Evolutionary conservation across 2,113 vertebrate genomes (phyloP).

Genomic region (Cyprinodon variegatus): DNA sequence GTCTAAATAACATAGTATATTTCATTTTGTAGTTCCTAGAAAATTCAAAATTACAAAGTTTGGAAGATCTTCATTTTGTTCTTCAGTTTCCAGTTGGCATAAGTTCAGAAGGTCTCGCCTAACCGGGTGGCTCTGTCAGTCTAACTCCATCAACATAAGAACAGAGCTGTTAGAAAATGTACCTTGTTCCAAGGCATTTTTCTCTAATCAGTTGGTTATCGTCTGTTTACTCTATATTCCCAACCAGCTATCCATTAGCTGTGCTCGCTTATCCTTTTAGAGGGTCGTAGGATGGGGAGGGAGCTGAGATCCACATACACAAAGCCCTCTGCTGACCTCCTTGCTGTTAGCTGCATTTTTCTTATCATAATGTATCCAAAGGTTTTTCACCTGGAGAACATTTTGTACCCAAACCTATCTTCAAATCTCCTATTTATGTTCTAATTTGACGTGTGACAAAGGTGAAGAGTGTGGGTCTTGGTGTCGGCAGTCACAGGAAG

Average conservation of each 20-base stretch:
- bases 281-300: slow-evolving; percentile 10
- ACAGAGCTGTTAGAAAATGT: slow-evolving; percentile 43
- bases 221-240: slow-evolving; percentile 34
- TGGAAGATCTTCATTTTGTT: slow-evolving; percentile 6
- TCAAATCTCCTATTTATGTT: background rate
- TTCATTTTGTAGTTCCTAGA: background rate
- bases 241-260: slow-evolving; percentile 42
- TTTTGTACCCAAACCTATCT: slow-evolving; percentile 5
- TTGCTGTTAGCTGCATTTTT: background rate
- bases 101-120: slow-evolving; percentile 35
- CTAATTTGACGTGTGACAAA: background rate
- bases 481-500: slow-evolving; percentile 72
- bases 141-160: slow-evolving; percentile 60
- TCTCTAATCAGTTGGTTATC: slow-evolving; percentile 24
- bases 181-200: slow-evolving; percentile 17
- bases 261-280: slow-evolving; percentile 46
- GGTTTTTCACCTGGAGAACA: background rate
- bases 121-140: slow-evolving; percentile 41
- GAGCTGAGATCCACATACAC: slow-evolving; percentile 17
- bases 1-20: too few species aligned
- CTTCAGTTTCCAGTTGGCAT: slow-evolving; percentile 17
- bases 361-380: slow-evolving; percentile 3
- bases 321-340: slow-evolving; percentile 4
- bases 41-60: slow-evolving; percentile 33
- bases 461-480: slow-evolving; percentile 12